Percentiles rank a stretch among this genome's conserved stretches.
Conservation (phyloP, 2,113 vertebrate genomes). For the Platysternon megacephalum region DNA sequence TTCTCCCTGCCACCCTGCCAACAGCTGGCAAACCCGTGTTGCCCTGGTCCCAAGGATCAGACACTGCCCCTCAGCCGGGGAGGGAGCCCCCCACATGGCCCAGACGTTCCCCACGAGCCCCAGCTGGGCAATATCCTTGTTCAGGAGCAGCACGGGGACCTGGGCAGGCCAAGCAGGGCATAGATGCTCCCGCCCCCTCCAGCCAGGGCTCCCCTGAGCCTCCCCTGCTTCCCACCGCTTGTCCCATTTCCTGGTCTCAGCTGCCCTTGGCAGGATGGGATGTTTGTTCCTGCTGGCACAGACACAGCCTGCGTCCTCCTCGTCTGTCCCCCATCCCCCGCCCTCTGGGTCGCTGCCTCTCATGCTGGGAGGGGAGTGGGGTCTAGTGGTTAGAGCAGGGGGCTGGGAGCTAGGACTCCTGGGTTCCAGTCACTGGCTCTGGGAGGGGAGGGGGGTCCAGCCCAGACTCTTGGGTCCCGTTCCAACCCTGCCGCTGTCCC, state of each 20-base stretch:
- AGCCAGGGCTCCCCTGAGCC: not conserved
- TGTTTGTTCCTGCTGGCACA: constrained; percentile 3
- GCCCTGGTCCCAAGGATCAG: not conserved
- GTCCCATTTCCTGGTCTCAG: not conserved
- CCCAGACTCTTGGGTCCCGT: not conserved
- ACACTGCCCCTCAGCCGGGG: not conserved
- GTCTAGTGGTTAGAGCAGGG: not conserved
- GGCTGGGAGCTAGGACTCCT: not conserved
- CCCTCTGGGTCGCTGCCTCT: no score
- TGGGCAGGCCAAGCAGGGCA: not conserved
- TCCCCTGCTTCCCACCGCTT: not conserved
- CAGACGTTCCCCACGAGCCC: no score
- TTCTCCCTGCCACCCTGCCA: no score
- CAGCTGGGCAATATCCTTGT: no score
- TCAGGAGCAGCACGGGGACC: not conserved
- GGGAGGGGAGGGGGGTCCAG: not conserved
- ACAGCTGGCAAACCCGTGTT: not conserved
- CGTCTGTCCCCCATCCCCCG: no score
- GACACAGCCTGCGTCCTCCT: not conserved
- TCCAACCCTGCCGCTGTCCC: not conserved
- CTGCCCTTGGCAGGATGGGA: not conserved
- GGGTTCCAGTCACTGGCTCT: no score
- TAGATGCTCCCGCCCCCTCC: not conserved
- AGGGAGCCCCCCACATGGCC: not conserved
- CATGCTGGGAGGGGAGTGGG: not conserved